Evolutionary conservation across 2,888 invertebrate genomes (phyloP), one percentile per base, ranked within the genome.

Genomic region (Callosobruchus maculatus): DNA sequence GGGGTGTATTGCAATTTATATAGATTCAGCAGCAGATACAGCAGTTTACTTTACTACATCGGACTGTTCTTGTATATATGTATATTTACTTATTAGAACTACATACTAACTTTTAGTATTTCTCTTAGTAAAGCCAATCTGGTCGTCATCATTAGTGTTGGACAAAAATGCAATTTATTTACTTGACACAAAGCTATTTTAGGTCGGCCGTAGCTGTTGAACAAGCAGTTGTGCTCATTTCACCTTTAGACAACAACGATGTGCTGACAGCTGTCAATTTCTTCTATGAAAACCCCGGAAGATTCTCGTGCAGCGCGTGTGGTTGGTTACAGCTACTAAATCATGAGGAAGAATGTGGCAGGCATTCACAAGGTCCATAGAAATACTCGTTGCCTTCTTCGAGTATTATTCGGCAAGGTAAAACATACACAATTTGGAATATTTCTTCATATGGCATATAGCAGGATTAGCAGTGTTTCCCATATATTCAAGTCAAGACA

Each of bases 331-430:
- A 22, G 71, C 22, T 68, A 21, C 21, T 78, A 76, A 79, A 76
- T 72, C 76, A 79, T 78, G 78, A 73, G 73, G 78, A 76, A 88
- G 79, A 81, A 94, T 94, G 94, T 94, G 94, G 94, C 92, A 93
- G 80, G 93, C 94, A 77, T 93, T 94, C 89, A 92, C 93, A 80
- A 91, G 93, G 84, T 94, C 94, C 77, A 90, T 94, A 86, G 94
- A 94, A 89, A 93, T 94, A 85, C 90, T 94, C 84, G 93, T 94
- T 78, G 94, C 94, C 73, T 93, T 94, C 90, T 93, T 94, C 90
- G 94, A 94, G 86, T 94, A 94, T 86, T 94, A 94, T 88, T 92
- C 93, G 76, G 90, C 92, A 83, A 92, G 92, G 92, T 93, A 90
- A 90, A 49, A 18, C 13, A 49, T n/a, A n/a, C n/a, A n/a, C n/a